These are phyloP conservation scores for Acleris cristana DNA, from an alignment of 2,888 invertebrate species.

Conservation along the genomic window DNA sequence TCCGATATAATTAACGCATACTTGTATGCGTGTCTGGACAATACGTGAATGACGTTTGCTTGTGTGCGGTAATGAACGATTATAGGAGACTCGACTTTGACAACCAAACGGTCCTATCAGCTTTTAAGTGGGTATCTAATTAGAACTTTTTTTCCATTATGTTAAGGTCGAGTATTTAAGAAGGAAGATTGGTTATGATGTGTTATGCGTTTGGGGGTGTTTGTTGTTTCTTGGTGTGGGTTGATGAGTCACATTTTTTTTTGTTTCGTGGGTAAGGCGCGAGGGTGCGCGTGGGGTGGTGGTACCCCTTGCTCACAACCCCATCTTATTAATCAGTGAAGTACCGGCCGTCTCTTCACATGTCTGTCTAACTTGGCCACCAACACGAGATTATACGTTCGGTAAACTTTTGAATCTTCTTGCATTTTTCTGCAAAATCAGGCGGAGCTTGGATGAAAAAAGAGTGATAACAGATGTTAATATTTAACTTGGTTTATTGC, in stretches of 20 bases:
- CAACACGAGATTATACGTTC: slow-evolving; percentile 66
- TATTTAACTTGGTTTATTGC: too few relatives aligned
- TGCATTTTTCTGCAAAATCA: too few relatives aligned
- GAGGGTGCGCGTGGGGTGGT: slow-evolving; percentile 78
- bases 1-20: slow-evolving; percentile 83
- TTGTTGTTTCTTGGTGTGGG: slow-evolving; percentile 75
- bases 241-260: slow-evolving; percentile 85
- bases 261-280: slow-evolving; percentile 84
- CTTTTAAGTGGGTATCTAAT: slow-evolving; percentile 45
- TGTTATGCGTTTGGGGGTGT: slow-evolving; percentile 56
- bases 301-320: slow-evolving; percentile 81
- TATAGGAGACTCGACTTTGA: slow-evolving; percentile 76
- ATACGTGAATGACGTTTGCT: slow-evolving; percentile 68
- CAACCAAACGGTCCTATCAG: slow-evolving; percentile 63
- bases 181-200: slow-evolving; percentile 56
- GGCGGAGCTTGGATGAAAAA: too few relatives aligned
- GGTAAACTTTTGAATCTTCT: not conserved
- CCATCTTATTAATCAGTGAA: slow-evolving; percentile 84
- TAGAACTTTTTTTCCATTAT: slow-evolving; percentile 61
- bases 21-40: slow-evolving; percentile 75
- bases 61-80: slow-evolving; percentile 84
- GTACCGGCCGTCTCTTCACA: slow-evolving; percentile 82
- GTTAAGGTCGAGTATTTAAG: slow-evolving; percentile 70
- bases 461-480: too few relatives aligned
- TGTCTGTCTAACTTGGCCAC: slow-evolving; percentile 74